Evolutionary conservation across 2,888 invertebrate genomes (phyloP).

Genomic region (Zaprionus lineosus): DNA sequence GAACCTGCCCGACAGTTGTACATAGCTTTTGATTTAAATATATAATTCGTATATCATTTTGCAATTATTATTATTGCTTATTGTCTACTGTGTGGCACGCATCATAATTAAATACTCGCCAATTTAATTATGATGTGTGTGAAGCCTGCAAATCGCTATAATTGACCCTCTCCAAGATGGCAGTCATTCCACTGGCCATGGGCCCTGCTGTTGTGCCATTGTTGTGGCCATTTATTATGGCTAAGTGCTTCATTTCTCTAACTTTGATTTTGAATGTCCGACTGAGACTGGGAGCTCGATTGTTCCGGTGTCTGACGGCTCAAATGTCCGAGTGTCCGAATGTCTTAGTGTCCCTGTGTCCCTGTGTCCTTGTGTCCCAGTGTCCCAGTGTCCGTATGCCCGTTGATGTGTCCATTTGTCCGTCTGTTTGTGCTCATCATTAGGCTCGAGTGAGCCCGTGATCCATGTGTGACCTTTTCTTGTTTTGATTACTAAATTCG

Average conservation of each 20-base stretch:
- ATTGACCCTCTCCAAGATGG: conserved; percentile 44
- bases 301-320: conserved; percentile 6
- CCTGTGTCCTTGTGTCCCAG: too few relatives aligned
- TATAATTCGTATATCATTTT: too few relatives aligned
- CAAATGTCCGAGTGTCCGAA: conserved; percentile 1
- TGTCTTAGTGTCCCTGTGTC: conserved; percentile 14
- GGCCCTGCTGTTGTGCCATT: conserved; percentile 15
- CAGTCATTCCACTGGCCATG: conserved; percentile 29
- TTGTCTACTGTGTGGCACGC: conserved; percentile 44
- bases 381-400: background rate
- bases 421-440: conserved; percentile 42
- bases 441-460: conserved; percentile 47
- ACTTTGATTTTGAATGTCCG: background rate
- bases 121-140: conserved; percentile 62
- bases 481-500: conserved; percentile 51
- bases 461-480: conserved; percentile 59
- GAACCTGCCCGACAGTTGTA: conserved; percentile 25
- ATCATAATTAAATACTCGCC: too few relatives aligned
- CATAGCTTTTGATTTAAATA: conserved; percentile 14
- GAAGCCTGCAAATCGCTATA: conserved; percentile 56
- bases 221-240: conserved; percentile 42
- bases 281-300: conserved; percentile 14
- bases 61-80: conserved; percentile 6
- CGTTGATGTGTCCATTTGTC: background rate
- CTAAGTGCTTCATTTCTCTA: conserved; percentile 48